Base-by-base conservation (phyloP, 1,140 invertebrate genomes). In the Cotesia vestalis region DNA sequence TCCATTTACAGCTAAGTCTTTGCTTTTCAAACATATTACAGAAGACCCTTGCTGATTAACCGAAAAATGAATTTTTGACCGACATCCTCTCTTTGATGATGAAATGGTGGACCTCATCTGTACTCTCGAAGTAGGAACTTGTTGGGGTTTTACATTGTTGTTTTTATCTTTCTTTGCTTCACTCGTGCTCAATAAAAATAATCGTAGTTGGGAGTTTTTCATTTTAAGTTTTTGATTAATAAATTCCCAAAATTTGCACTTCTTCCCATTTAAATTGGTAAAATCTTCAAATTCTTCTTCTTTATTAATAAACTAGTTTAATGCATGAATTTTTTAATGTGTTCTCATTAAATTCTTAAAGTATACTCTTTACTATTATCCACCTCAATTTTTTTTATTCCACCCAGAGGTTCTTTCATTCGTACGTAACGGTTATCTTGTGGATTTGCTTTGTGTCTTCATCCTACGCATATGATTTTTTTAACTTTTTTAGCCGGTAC, bases 361-460 rank as follows among this genome's bases (percentile, higher is more conserved):
- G 53, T 55, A 55, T 55, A 55, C 53, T 55, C 53, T 55, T 8
- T 55, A 55, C 8, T 55, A n/a, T 55, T 55, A 55, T 55, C 53
- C 4, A 55, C 8, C 17, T 55, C 53, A 55, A 14, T 55, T 55
- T 55, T 55, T 55, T 55, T 55, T 55, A 55, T 55, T 17, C 53
- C 53, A 55, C 53, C 53, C 17, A 55, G 8, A 55, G 12, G 53
- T 55, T 55, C 53, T 55, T 55, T 55, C 53, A 55, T 55, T 55
- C 17, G 38, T 40, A 40, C 9, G 9, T 40, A 40, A 40, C 38
- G 38, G 9, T 40, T 40, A 8, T 40, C 38, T 40, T 40, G 38
- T 4, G 38, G 9, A 40, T 9, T 40, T 40, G 3, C 38, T 40
- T 40, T 40, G 9, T 55, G 53, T 55, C 53, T 20, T 6, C 53